Base-by-base conservation (phyloP, 2,888 invertebrate genomes). In the Idaea biselata region DNA sequence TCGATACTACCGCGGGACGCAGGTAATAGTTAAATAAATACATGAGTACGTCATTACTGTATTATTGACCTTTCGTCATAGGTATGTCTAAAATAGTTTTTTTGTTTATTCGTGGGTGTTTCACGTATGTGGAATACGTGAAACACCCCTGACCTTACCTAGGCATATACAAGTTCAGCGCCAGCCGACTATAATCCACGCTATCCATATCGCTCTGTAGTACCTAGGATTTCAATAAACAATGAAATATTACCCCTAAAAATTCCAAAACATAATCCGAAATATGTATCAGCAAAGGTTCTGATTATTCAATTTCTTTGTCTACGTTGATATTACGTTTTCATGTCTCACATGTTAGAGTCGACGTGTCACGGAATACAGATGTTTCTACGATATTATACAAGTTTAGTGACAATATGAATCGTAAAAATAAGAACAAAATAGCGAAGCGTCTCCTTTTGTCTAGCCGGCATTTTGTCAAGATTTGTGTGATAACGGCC, bases 381-480 rank as follows among this genome's bases (percentile, higher is more conserved):
- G 56, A 56, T 56, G 56, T 56, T 56, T 18, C 56, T 18, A 56
- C 17, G 18, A 56, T 56, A 56, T 55, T 55, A 59, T 62, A 16
- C 54, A 57, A 62, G 59, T 59, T 60, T 63, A 58, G 33, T 58
- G n/a, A 66, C 68, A 68, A 71, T 72, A 74, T 72, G 70, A 74
- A 69, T 74, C 63, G 70, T 71, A 66, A 61, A 74, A 77, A 77
- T 76, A 74, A 75, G 72, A 77, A 71, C 73, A 78, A 76, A 77
- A 73, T 74, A 76, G 77, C 72, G 70, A 72, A 70, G 73, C 75
- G 76, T 78, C 73, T 73, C 78, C 74, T 73, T 68, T 56, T 73
- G 74, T 73, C 76, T 75, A 68, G 70, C 70, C 70, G 74, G 74
- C 75, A 77, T 72, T 83, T 82, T 80, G 79, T 84, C 80, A 82